These are phyloP conservation scores for Choristoneura rosaceana DNA, from an alignment of 2,888 invertebrate species.

Conservation along the genomic window DNA sequence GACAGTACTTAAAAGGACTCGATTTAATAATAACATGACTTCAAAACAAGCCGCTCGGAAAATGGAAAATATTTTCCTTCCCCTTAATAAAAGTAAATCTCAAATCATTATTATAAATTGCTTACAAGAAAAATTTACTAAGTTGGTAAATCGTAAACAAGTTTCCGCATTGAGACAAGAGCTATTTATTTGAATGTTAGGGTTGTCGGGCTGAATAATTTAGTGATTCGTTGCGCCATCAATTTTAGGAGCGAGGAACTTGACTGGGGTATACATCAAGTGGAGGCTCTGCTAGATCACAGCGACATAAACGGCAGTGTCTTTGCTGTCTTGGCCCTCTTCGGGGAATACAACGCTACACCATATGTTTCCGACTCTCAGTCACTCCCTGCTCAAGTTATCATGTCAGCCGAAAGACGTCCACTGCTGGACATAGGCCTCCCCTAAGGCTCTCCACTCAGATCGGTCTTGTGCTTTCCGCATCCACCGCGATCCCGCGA, in stretches of 20 bases:
- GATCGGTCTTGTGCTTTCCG: too few species aligned
- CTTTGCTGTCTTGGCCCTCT: constrained; percentile 88
- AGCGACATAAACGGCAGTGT: constrained; percentile 87
- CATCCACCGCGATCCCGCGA: constrained; percentile 62
- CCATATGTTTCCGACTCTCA: too few species aligned
- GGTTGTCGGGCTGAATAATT: constrained; percentile 33
- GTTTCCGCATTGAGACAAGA: constrained; percentile 14
- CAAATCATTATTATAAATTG: constrained; percentile 24
- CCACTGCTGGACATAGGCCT: too few species aligned
- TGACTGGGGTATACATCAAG: constrained; percentile 92
- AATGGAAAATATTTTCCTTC: constrained; percentile 31
- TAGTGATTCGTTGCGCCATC: constrained; percentile 29
- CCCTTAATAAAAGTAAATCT: constrained; percentile 26
- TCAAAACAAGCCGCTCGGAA: constrained; percentile 33
- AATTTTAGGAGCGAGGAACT: constrained; percentile 62
- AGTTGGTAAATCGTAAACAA: constrained; percentile 25
- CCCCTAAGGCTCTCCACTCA: too few species aligned
- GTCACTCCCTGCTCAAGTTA: too few species aligned
- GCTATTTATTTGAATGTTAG: constrained; percentile 31
- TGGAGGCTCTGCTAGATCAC: constrained; percentile 90
- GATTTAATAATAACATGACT: constrained; percentile 34
- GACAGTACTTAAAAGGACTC: constrained; percentile 34
- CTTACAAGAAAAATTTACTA: constrained; percentile 19
- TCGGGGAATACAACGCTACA: constrained; percentile 91
- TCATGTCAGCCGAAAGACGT: too few species aligned